Percentiles rank a stretch among this genome's conserved stretches.
Conservation (phyloP, 2,797 vertebrate genomes). For the Myripristis murdjan region DNA sequence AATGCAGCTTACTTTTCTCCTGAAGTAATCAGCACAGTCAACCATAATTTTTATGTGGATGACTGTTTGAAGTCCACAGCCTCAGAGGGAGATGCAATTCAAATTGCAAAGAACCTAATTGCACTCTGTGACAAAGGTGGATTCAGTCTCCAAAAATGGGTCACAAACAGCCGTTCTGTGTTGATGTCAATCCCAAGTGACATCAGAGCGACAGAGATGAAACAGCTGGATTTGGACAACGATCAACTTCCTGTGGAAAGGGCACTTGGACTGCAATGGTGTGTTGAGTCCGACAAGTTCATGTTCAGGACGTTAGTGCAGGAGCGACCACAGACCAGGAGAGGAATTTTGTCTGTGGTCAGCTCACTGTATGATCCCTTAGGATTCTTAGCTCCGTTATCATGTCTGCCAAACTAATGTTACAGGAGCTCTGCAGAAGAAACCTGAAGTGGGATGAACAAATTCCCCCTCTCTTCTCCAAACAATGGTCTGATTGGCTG, state of each 20-base stretch:
- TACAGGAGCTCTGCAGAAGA: conserved; percentile 11
- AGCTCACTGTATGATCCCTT: too few species aligned
- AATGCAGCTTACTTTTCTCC: too few species aligned
- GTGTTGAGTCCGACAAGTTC: too few species aligned
- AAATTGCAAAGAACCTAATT: neutral
- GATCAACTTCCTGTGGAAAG: conserved; percentile 6
- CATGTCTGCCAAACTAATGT: conserved; percentile 12
- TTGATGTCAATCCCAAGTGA: conserved; percentile 6
- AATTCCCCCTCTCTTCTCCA: too few species aligned
- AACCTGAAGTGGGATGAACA: too few species aligned
- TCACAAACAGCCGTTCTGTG: neutral
- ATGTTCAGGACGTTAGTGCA: too few species aligned
- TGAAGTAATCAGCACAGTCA: too few species aligned
- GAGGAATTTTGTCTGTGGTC: too few species aligned
- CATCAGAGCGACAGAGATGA: conserved; percentile 1
- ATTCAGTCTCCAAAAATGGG: conserved; percentile 8
- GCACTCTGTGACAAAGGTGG: neutral
- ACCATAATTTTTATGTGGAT: conserved; percentile 16
- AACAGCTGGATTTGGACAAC: neutral
- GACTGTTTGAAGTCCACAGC: conserved; percentile 2
- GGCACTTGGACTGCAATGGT: too few species aligned
- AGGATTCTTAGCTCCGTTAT: neutral
- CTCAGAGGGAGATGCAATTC: neutral
- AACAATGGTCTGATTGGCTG: too few species aligned
- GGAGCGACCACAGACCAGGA: too few species aligned